These are phyloP conservation scores for Callinectes sapidus DNA, from an alignment of 2,888 invertebrate species.

Conservation along the genomic window DNA sequence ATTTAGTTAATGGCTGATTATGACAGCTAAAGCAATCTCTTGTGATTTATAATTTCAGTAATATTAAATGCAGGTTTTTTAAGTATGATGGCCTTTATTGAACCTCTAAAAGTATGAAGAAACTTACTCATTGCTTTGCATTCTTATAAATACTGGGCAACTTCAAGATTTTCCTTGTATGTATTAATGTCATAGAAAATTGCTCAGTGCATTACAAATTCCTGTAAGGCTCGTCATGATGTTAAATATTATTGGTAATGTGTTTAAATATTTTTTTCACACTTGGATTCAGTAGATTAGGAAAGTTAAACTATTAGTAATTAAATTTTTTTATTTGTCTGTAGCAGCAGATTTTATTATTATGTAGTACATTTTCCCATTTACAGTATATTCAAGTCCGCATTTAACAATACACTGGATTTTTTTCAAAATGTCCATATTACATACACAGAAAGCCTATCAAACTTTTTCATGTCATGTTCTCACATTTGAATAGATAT, in stretches of 20 bases:
- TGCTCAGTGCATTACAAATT: not conserved
- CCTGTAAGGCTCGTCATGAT: not conserved
- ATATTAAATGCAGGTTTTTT: conserved; percentile 53
- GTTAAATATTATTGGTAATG: not conserved
- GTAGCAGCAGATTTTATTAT: not conserved
- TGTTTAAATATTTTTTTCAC: not conserved
- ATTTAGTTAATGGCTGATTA: conserved; percentile 59
- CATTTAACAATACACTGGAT: not conserved
- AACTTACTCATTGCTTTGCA: not conserved
- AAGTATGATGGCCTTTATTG: conserved; percentile 43
- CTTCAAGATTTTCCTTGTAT: not conserved
- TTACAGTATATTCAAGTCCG: not conserved
- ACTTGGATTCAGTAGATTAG: not conserved
- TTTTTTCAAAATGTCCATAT: not conserved
- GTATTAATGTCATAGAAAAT: not conserved
- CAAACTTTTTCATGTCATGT: not conserved
- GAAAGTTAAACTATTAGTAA: not conserved
- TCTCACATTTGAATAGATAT: not conserved
- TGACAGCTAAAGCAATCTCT: conserved; percentile 60
- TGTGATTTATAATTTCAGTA: conserved; percentile 62
- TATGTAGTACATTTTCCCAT: not conserved
- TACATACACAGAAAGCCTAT: not conserved
- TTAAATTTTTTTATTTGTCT: not conserved
- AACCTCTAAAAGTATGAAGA: not conserved
- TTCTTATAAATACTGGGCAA: not conserved